These are phyloP conservation scores for Vimba vimba DNA, from an alignment of 2,113 vertebrate genomes.

Conservation along the genomic window DNA sequence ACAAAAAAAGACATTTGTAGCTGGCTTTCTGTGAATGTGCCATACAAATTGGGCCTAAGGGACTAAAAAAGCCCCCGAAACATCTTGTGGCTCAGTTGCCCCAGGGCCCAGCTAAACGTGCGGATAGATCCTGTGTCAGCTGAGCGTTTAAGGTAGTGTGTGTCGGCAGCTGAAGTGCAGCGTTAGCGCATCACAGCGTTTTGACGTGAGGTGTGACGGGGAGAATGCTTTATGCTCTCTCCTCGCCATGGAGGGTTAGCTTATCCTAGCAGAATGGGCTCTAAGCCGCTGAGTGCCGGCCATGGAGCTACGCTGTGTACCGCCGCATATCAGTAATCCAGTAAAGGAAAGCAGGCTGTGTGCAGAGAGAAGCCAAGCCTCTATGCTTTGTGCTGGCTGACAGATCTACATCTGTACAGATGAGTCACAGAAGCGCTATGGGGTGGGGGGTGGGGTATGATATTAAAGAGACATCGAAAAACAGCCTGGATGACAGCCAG, in stretches of 20 bases:
- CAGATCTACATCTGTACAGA: conserved; percentile 74
- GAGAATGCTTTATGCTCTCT: conserved; percentile 63
- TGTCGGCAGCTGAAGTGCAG: conserved; percentile 54
- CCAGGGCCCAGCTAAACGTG: conserved; percentile 40
- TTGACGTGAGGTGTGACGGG: conserved; percentile 60
- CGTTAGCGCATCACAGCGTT: conserved; percentile 37
- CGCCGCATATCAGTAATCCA: conserved; percentile 74
- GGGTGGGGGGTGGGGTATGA: conserved; percentile 47
- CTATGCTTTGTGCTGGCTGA: conserved; percentile 67
- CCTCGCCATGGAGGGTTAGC: conserved; percentile 64
- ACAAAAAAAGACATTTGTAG: conserved; percentile 55
- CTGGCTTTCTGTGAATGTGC: conserved; percentile 38
- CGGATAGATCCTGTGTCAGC: conserved; percentile 46
- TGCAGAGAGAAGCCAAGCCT: conserved; percentile 59
- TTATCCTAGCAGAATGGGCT: conserved; percentile 72
- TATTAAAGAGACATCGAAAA: conserved; percentile 24
- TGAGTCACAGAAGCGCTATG: conserved; percentile 63
- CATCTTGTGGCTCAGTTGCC: conserved; percentile 51
- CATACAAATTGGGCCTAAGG: conserved; percentile 62
- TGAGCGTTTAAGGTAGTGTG: conserved; percentile 20
- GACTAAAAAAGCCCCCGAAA: conserved; percentile 55
- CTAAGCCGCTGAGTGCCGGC: conserved; percentile 69
- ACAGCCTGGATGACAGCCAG: conserved; percentile 38
- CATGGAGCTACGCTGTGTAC: conserved; percentile 61
- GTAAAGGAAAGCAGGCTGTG: conserved; percentile 62